These are phyloP conservation scores for Ataeniobius toweri DNA, from an alignment of 2,797 vertebrate species.

Conservation along the genomic window DNA sequence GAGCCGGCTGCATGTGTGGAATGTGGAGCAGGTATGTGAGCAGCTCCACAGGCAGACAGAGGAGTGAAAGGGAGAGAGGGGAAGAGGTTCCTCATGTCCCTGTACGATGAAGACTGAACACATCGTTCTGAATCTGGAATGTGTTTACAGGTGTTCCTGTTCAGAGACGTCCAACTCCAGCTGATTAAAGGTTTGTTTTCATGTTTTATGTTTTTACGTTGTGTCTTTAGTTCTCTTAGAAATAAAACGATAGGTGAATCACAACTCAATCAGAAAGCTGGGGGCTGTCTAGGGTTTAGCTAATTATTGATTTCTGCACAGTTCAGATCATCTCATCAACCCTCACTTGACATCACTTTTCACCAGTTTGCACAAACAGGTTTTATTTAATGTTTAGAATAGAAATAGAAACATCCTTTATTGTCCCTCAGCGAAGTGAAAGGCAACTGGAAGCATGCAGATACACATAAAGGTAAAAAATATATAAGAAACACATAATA, in stretches of 20 bases:
- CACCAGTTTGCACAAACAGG: background rate
- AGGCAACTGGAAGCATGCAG: no score
- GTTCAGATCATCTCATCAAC: background rate
- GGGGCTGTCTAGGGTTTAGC: no score
- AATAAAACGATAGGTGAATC: background rate
- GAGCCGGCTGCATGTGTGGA: constrained; percentile 38
- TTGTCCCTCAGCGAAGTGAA: no score
- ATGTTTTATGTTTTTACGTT: background rate
- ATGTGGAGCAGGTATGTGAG: constrained; percentile 55
- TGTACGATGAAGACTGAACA: background rate
- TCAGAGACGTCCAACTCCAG: background rate
- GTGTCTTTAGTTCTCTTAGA: background rate
- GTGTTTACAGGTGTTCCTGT: constrained; percentile 8
- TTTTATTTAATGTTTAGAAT: no score
- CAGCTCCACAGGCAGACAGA: background rate
- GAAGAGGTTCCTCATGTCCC: background rate
- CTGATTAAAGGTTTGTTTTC: background rate
- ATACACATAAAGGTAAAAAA: no score
- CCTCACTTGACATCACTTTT: background rate
- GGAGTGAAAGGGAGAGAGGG: no score
- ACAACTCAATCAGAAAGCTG: background rate
- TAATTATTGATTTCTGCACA: background rate
- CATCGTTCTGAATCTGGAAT: constrained; percentile 22
- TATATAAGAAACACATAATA: no score
- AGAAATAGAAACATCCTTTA: no score